Evolutionary conservation across 2,797 vertebrate species (phyloP).

Genomic region (Lepus townsendii): DNA sequence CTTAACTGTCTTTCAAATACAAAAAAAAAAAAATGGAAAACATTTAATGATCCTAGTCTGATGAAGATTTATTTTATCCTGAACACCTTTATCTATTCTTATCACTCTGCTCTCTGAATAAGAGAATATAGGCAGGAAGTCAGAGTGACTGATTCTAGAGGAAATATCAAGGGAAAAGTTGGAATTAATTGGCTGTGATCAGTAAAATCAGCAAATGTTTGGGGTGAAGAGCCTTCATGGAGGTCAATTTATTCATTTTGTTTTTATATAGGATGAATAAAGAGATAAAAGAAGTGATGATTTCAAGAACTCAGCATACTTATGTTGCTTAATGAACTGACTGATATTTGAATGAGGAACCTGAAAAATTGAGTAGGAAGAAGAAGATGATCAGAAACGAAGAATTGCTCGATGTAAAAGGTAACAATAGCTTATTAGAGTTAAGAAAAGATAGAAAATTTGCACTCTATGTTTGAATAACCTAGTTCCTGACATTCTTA

Average conservation of each 20-base stretch:
- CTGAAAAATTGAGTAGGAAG: slow-evolving; percentile 42
- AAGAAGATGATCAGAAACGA: neutral
- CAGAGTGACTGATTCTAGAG: neutral
- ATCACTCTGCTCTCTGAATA: neutral
- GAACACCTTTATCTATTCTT: neutral
- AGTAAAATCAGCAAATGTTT: neutral
- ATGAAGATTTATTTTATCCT: neutral
- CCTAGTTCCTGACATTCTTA: slow-evolving; percentile 72
- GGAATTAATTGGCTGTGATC: neutral
- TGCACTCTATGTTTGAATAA: slow-evolving; percentile 70
- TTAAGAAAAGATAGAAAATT: slow-evolving; percentile 53
- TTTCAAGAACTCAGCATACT: neutral
- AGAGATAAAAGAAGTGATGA: neutral
- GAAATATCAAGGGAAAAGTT: neutral
- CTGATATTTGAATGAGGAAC: neutral
- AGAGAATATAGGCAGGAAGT: neutral
- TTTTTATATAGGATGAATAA: neutral
- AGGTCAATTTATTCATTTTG: neutral
- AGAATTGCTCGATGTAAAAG: slow-evolving; percentile 13
- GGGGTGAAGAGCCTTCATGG: neutral
- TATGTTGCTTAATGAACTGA: slow-evolving; percentile 25
- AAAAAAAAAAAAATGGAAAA: too few relatives aligned
- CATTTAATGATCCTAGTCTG: too few relatives aligned
- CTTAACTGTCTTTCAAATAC: too few relatives aligned
- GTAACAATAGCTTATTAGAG: slow-evolving; percentile 60